Evolutionary conservation across 2,888 invertebrate species (phyloP).

Genomic region (Buathra laborator): DNA sequence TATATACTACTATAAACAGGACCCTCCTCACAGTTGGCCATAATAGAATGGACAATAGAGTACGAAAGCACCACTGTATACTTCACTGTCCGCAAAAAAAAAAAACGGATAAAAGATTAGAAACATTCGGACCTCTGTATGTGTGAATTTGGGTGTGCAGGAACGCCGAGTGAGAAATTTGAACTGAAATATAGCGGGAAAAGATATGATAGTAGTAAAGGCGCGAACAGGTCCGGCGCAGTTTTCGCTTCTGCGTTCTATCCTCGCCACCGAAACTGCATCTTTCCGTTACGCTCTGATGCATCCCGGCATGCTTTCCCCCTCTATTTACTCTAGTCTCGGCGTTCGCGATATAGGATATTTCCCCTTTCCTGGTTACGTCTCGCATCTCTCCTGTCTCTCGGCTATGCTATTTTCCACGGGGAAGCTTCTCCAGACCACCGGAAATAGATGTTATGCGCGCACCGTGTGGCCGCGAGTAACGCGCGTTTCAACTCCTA

Average conservation of each 20-base stretch:
- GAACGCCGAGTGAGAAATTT: slow-evolving; percentile 49
- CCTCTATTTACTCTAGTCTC: slow-evolving; percentile 5
- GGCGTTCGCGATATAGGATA: neutral
- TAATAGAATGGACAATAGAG: slow-evolving; percentile 60
- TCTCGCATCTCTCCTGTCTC: slow-evolving; percentile 33
- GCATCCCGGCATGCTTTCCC: neutral
- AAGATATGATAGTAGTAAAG: slow-evolving; percentile 14
- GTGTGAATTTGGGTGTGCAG: neutral
- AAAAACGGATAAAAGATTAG: slow-evolving; percentile 41
- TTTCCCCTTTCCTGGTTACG: neutral
- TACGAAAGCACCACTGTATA: slow-evolving; percentile 17
- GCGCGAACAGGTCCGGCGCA: slow-evolving; percentile 27
- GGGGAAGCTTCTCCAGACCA: slow-evolving; percentile 73
- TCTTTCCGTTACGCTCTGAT: slow-evolving; percentile 22
- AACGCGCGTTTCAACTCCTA: slow-evolving; percentile 15
- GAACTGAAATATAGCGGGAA: neutral
- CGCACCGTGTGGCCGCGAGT: slow-evolving; percentile 67
- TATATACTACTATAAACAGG: slow-evolving; percentile 10
- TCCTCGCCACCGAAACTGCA: slow-evolving; percentile 26
- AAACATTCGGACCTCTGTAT: slow-evolving; percentile 28
- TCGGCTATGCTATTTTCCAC: slow-evolving; percentile 48
- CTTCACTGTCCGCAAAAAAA: neutral
- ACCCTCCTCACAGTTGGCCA: slow-evolving; percentile 33
- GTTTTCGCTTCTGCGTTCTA: slow-evolving; percentile 36
- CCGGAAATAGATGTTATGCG: slow-evolving; percentile 76